A percentile compares a stretch with the other conserved stretches of the same genome.
Conservation (phyloP, 2,113 vertebrate genomes). For the Chiloscyllium plagiosum region DNA sequence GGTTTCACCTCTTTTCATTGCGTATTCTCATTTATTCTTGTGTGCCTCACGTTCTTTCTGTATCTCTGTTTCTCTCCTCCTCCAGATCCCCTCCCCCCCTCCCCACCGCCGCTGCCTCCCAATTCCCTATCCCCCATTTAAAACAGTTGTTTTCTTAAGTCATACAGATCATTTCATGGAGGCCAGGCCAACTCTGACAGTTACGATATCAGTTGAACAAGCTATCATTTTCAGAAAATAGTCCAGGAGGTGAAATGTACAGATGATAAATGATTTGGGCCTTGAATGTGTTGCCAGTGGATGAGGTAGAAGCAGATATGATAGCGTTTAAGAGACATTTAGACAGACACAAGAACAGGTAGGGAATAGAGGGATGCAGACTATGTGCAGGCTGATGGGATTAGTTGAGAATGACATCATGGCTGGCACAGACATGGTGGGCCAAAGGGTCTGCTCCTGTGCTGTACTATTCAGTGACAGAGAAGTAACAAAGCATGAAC, state of each 20-base stretch:
- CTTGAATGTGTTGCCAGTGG: too few species aligned
- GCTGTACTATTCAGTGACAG: too few species aligned
- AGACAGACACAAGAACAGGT: too few species aligned
- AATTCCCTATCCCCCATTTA: neutral
- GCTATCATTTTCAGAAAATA: neutral
- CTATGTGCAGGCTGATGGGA: too few species aligned
- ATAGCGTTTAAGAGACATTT: too few species aligned
- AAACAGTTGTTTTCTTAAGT: neutral
- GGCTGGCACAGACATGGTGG: too few species aligned
- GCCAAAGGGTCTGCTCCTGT: too few species aligned
- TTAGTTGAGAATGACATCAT: too few species aligned
- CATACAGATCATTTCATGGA: neutral
- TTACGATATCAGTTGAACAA: neutral
- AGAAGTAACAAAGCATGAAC: too few species aligned
- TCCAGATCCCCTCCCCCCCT: neutral
- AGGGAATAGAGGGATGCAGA: too few species aligned
- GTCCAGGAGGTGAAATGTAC: neutral
- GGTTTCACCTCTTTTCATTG: neutral
- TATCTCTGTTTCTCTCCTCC: neutral
- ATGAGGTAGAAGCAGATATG: too few species aligned
- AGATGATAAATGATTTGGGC: neutral
- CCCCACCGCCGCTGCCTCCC: neutral
- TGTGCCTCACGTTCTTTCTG: neutral
- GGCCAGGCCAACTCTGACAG: neutral
- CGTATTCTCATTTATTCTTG: neutral